Conservation (phyloP, 2,888 invertebrate species). For the Xanthia togata region DNA sequence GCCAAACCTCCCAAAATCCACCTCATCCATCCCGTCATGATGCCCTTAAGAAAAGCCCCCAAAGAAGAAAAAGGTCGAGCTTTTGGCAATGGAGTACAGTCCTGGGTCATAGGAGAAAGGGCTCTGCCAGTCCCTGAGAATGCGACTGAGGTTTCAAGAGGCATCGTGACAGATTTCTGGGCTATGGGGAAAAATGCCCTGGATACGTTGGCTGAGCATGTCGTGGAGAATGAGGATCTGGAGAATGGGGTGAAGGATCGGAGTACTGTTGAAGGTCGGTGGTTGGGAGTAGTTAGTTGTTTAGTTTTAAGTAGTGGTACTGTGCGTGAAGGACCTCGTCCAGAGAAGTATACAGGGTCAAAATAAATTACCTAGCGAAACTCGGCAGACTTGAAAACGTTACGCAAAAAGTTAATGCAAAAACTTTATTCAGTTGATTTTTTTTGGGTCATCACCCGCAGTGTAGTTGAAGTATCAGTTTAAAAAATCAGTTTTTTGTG, state of each 20-base stretch:
- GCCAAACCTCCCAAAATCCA: conserved; percentile 84
- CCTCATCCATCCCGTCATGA: conserved; percentile 80
- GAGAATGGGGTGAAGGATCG: conserved; percentile 83
- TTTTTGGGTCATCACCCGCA: no score
- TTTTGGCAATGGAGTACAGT: conserved; percentile 78
- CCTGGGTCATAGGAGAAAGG: conserved; percentile 82
- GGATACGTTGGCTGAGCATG: conserved; percentile 83
- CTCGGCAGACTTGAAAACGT: no score
- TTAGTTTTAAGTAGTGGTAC: background rate
- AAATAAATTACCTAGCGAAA: no score
- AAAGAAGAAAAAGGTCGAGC: conserved; percentile 83
- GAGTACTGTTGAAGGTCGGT: conserved; percentile 84
- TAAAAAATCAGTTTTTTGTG: no score
- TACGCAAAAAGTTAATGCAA: no score
- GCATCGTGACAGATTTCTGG: conserved; percentile 79
- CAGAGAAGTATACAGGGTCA: no score
- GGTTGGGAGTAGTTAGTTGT: conserved; percentile 67
- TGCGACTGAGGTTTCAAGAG: conserved; percentile 64
- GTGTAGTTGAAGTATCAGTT: no score
- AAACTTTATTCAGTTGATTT: no score
- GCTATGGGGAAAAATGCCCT: conserved; percentile 79
- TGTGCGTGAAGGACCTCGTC: no score
- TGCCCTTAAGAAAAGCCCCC: conserved; percentile 72
- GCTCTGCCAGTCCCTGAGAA: conserved; percentile 42
- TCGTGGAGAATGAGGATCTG: conserved; percentile 77